Evolutionary conservation across 2,113 vertebrate genomes (phyloP).

Genomic region (Columba janthina): DNA sequence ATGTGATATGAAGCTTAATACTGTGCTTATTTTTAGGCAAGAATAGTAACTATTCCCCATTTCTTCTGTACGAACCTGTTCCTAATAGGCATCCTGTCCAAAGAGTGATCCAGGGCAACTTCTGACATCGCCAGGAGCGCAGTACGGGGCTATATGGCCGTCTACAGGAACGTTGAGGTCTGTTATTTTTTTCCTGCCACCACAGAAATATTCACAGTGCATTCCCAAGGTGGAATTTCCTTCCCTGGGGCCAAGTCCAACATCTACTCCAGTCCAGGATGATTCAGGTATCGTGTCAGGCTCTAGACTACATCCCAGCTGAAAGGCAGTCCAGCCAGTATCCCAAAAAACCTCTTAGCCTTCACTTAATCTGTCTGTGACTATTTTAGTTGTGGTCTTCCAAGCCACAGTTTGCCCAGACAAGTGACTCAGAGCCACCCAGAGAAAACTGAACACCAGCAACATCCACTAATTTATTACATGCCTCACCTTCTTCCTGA

Average conservation of each 20-base stretch:
- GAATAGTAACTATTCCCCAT: background rate
- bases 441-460: background rate
- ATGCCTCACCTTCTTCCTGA: background rate
- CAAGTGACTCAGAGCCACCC: background rate
- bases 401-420: background rate
- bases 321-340: background rate
- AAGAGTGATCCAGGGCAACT: background rate
- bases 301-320: background rate
- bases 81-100: background rate
- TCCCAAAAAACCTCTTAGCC: background rate
- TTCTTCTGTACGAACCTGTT: background rate
- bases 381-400: background rate
- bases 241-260: background rate
- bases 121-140: background rate
- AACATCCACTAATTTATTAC: background rate
- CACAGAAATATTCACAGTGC: background rate
- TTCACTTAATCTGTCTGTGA: background rate
- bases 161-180: background rate
- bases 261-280: background rate
- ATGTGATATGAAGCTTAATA: background rate
- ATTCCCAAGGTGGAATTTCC: background rate
- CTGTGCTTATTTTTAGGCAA: slow-evolving; percentile 12
- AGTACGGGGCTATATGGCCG: accelerated
- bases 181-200: background rate
- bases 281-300: background rate